phyloP scores from a whole-genome alignment of 2,888 invertebrate genomes.

The Athalia cordata region DNA sequence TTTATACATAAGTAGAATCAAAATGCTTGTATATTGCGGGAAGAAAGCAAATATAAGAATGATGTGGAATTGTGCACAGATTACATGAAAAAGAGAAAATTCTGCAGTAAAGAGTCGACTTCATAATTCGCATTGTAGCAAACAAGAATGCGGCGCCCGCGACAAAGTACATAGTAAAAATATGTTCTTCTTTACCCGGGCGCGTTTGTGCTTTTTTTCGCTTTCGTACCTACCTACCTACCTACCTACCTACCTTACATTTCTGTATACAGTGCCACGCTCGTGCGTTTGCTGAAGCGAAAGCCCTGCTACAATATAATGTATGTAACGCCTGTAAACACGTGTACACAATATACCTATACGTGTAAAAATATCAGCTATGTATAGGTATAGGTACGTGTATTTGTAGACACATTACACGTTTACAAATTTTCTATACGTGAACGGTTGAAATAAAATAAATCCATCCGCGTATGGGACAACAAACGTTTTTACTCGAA shows the following conservation, averaged over 20 bases:
- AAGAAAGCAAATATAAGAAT: not conserved
- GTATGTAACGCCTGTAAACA: not conserved
- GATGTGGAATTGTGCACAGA: not conserved
- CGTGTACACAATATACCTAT: not conserved
- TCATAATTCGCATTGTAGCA: slow-evolving; percentile 44
- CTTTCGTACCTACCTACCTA: not conserved
- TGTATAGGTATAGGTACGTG: not conserved
- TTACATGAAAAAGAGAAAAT: slow-evolving; percentile 13
- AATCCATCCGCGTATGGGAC: slow-evolving; percentile 20
- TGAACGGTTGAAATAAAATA: slow-evolving; percentile 2
- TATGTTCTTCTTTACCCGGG: slow-evolving; percentile 25
- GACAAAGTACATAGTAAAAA: slow-evolving; percentile 42
- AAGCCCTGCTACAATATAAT: slow-evolving; percentile 29
- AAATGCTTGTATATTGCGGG: not conserved
- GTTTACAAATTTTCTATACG: not conserved
- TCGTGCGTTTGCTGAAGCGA: slow-evolving; percentile 36
- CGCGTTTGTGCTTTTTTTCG: slow-evolving; percentile 23
- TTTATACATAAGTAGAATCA: not conserved
- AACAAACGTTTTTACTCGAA: slow-evolving; percentile 23
- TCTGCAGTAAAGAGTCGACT: slow-evolving; percentile 8
- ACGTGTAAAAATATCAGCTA: not conserved
- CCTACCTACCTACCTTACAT: not conserved
- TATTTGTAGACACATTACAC: not conserved
- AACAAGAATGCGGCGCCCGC: slow-evolving; percentile 40
- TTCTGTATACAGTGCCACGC: not conserved